A percentile compares a stretch with the other conserved stretches of the same genome.
These are phyloP conservation scores for Eufriesea mexicana DNA, from an alignment of 1,140 invertebrate genomes.

Conservation along the genomic window DNA sequence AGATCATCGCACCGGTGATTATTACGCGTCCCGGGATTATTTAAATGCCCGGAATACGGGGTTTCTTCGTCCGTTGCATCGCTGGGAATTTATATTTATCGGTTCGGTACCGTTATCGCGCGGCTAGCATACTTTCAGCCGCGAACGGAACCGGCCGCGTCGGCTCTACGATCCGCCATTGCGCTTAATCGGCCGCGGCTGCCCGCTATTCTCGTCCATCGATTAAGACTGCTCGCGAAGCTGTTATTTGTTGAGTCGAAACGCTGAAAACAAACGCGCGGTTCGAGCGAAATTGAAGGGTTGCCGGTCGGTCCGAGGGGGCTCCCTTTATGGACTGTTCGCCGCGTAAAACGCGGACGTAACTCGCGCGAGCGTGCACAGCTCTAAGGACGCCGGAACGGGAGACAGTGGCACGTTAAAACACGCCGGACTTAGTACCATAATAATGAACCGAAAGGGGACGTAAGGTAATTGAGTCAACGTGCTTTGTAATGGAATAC, in stretches of 20 bases:
- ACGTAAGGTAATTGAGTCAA: slow-evolving; percentile 66
- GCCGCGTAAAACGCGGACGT: slow-evolving; percentile 30
- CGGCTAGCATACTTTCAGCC: neutral
- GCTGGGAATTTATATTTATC: slow-evolving; percentile 26
- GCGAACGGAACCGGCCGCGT: neutral
- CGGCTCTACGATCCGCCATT: no score
- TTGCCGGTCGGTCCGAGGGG: neutral
- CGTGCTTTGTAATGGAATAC: slow-evolving; percentile 58
- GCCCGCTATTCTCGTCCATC: no score
- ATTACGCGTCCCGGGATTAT: slow-evolving; percentile 14
- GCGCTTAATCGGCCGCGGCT: no score
- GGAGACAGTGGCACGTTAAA: slow-evolving; percentile 42
- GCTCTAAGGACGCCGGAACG: neutral
- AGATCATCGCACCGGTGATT: neutral
- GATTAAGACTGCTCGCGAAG: no score
- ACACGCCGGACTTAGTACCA: slow-evolving; percentile 42
- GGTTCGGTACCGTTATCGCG: slow-evolving; percentile 22
- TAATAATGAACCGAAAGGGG: slow-evolving; percentile 58
- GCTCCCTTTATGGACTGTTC: slow-evolving; percentile 15
- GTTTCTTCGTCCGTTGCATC: neutral
- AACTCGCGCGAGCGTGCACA: slow-evolving; percentile 22
- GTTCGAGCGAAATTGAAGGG: neutral
- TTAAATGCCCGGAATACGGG: slow-evolving; percentile 9
- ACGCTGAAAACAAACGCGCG: neutral
- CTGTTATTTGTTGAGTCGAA: neutral